Base-by-base conservation (phyloP, 2,113 vertebrate species). In the Eonycteris spelaea region DNA sequence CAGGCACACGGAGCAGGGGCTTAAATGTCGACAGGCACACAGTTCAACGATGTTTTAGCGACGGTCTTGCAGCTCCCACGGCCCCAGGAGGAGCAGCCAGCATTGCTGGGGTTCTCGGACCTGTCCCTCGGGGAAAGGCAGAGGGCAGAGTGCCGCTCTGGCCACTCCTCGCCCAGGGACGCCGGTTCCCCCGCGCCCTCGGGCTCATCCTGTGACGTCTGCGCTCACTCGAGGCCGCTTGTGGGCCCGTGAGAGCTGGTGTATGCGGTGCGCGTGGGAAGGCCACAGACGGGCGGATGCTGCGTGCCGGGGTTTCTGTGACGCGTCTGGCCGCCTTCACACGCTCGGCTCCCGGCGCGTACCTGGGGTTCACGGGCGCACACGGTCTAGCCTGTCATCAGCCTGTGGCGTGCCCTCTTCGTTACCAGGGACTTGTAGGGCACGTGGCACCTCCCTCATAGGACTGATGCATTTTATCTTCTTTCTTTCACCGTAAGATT, bases 21-120 rank as follows among this genome's bases (percentile, higher is more conserved):
- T 11, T 59, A 1, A 13, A 4, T 59, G 30, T 53, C 14, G 2
- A 18, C 48, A 48, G 38, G 77, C 43, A 6, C 40, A 9, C 40
- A 21, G 35, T 85, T 1, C 33, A 4, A 24, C 1, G 0, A 19
- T 22, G 7, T 43, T 28, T 16, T 15, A 14, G 35, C n/a, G 5
- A 40, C 26, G 35, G 21, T 28, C 63, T 26, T 14, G 3, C 14
- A 8, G 83, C 48, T 14, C 13, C 48, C 48, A 35, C 16, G 13
- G 1, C 4, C 19, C 21, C 7, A 1, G 0, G n/a, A 7, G 21
- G 0, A 15, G 53, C 6, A 26, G 40, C 7, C 16, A 8, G 43
- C 16, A 0, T 14, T 1, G 43, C 11, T 4, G 40, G 3, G 1
- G 2, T 3, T 40, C 33, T 33, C n/a, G 71, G 61, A 0, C 21